Base-by-base conservation (phyloP, 1,140 invertebrate species). In the Bursaphelenchus mucronatus region DNA sequence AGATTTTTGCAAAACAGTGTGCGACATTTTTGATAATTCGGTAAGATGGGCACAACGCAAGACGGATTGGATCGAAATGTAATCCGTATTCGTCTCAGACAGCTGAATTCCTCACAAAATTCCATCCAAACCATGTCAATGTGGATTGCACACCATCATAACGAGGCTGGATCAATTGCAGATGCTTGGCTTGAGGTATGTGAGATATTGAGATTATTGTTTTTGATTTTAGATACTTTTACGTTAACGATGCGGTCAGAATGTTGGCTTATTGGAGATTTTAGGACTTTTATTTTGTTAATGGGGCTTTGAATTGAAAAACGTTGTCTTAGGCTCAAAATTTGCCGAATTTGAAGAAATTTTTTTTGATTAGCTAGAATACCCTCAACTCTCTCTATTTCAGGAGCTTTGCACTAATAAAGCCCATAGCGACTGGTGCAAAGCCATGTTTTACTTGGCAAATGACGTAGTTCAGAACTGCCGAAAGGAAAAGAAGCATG, bases 111-210 rank as follows among this genome's bases (percentile, higher is more conserved):
- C 11, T 40, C 57, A 3, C 19, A n/a, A 11, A 59, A 13, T 11
- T 59, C 57, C 40, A 59, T 59, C 40, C 57, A 59, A 43, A 59
- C 57, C 10, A 30, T 59, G 13, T 59, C 57, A 30, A 40, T 59
- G 57, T 59, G 57, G 57, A 59, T 59, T 44, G 11, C 40, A 19
- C 57, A 59, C 41, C 57, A 59, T 39, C 13, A 59, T 11, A 44
- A 45, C 3, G 11, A 50, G 4, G 15, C 21, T 50, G 21, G 45
- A 13, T 11, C 11, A 13, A 59, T 44, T 17, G 13, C 57, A 11
- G 45, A 59, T 15, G 45, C 45, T 46, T 59, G 57, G 57, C 40
- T 44, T 30, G 40, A 59, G 47, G 57, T 59, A 11, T 44, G 57
- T 59, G 58, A 9, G 19, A 40, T 59, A 2, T 44, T 39, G 30